Evolutionary conservation across 2,888 invertebrate genomes (phyloP).

Genomic region (Neoaliturus tenellus): DNA sequence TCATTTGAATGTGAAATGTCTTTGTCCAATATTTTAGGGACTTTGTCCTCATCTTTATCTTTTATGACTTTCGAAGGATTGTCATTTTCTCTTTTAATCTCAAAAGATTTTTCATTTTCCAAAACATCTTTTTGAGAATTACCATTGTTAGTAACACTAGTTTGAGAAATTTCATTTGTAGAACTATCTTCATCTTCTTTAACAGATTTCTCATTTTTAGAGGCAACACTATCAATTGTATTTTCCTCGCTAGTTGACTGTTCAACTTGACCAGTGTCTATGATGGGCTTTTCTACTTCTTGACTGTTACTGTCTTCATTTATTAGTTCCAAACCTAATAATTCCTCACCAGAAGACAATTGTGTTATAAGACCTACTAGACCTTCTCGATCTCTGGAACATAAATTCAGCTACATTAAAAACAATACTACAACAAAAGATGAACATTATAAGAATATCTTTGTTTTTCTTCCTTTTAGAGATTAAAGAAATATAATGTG

Average conservation of each 20-base stretch:
- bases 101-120: neutral
- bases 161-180: neutral
- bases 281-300: slow-evolving; percentile 74
- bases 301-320: slow-evolving; percentile 81
- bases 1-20: neutral
- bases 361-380: slow-evolving; percentile 86
- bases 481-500: too few relatives aligned
- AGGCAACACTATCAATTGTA: slow-evolving; percentile 57
- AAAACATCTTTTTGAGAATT: neutral
- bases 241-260: slow-evolving; percentile 60
- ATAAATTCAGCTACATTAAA: neutral
- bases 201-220: slow-evolving; percentile 50
- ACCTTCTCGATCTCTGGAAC: slow-evolving; percentile 85
- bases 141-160: neutral
- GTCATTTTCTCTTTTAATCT: slow-evolving; percentile 61
- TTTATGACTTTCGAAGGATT: too few relatives aligned
- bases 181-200: slow-evolving; percentile 49
- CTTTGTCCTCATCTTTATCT: slow-evolving; percentile 67
- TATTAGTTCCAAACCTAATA: slow-evolving; percentile 73
- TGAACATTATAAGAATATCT: too few relatives aligned
- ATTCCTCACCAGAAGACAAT: slow-evolving; percentile 81
- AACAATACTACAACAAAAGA: too few relatives aligned
- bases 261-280: slow-evolving; percentile 74
- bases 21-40: slow-evolving; percentile 67
- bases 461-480: too few relatives aligned